Percentiles rank a stretch among this genome's conserved stretches.
Evolutionary conservation across 30 jellyfish, hydroid and myxozoan genomes (phyloP).

Genomic region (Turritopsis rubra): DNA sequence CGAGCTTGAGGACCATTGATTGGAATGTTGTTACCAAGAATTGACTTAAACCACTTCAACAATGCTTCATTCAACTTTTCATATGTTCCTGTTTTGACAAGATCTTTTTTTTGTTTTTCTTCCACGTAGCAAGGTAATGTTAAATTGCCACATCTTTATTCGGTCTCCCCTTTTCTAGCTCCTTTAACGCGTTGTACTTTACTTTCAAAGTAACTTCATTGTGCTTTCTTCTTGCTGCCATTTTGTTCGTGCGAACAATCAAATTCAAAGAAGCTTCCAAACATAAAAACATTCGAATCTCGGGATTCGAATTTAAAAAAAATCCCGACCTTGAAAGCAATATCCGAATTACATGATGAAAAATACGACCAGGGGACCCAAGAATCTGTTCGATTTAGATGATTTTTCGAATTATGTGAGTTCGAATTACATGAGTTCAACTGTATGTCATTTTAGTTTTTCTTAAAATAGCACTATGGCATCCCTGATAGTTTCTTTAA

Average conservation of each 20-base stretch:
- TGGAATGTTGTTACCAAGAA: slow-evolving; percentile 35
- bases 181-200: background rate
- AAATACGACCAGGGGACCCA: background rate
- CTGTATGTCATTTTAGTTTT: background rate
- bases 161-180: background rate
- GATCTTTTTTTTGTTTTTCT: background rate
- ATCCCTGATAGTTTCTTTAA: too few relatives aligned
- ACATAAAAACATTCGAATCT: too few relatives aligned
- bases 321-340: too few relatives aligned
- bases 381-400: slow-evolving; percentile 4
- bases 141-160: background rate
- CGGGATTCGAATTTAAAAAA: background rate
- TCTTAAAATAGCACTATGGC: too few relatives aligned
- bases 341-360: background rate
- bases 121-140: background rate
- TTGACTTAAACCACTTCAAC: slow-evolving; percentile 26
- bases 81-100: background rate
- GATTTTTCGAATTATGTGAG: slow-evolving; percentile 6
- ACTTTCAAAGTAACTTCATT: background rate
- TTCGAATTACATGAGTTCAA: background rate
- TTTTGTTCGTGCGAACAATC: background rate
- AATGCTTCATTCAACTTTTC: background rate
- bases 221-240: background rate
- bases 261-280: too few relatives aligned
- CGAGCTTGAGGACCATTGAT: slow-evolving; percentile 30